These are phyloP conservation scores for Macrophya alboannulata DNA, from an alignment of 2,888 invertebrate species.

Conservation along the genomic window DNA sequence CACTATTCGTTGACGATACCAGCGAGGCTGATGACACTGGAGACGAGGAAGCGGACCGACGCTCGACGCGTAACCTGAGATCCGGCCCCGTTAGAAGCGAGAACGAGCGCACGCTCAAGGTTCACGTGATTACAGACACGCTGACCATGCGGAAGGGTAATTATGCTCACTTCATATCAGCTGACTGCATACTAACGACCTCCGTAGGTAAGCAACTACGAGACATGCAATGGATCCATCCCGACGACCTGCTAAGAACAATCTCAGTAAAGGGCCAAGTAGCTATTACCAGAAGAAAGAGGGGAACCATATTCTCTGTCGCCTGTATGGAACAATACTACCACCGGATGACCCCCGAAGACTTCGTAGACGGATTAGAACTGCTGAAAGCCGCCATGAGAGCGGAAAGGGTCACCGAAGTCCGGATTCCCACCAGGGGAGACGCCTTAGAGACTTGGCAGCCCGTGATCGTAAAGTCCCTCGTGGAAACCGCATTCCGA, in stretches of 20 bases:
- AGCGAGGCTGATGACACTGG: background rate
- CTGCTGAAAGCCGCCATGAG: constrained; percentile 1
- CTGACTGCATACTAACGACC: background rate
- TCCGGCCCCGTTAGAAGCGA: background rate
- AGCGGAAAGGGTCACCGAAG: background rate
- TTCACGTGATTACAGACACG: background rate
- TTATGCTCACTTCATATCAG: constrained; percentile 9
- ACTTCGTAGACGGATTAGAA: background rate
- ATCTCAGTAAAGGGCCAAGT: background rate
- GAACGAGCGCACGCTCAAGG: background rate
- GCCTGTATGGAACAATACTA: constrained; percentile 13
- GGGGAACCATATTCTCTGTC: background rate
- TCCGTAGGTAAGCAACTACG: constrained; percentile 9
- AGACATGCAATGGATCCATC: background rate
- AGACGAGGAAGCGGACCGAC: background rate
- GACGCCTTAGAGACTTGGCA: background rate
- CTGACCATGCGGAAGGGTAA: constrained; percentile 29
- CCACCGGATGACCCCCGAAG: constrained; percentile 23
- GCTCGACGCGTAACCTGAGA: background rate
- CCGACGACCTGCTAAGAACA: background rate
- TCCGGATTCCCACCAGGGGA: background rate
- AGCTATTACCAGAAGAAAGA: background rate
- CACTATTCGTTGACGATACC: background rate
- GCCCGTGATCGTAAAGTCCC: background rate
- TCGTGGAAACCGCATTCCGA: background rate